Percentiles rank a stretch among this genome's conserved stretches.
Evolutionary conservation across 2,888 invertebrate species (phyloP).

Genomic region (Lepidochrysops patricia): DNA sequence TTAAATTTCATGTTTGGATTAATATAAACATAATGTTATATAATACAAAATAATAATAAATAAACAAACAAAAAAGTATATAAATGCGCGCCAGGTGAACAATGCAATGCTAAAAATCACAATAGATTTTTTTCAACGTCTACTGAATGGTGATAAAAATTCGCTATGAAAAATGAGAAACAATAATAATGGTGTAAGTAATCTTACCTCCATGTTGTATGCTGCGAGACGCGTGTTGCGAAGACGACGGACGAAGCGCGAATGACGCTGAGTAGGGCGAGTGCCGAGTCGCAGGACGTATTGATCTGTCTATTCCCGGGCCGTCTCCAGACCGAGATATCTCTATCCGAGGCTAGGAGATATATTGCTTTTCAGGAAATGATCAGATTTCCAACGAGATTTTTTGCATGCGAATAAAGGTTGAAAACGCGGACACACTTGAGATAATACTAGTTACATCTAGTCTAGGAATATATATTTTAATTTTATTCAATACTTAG

Average conservation of each 20-base stretch:
- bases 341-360: constrained; percentile 53
- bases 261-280: constrained; percentile 26
- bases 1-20: too few relatives aligned
- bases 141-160: not conserved
- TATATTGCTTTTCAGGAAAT: constrained; percentile 61
- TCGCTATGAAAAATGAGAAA: too few relatives aligned
- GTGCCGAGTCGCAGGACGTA: constrained; percentile 36
- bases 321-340: constrained; percentile 36
- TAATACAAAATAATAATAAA: not conserved
- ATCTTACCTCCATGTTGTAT: constrained; percentile 18
- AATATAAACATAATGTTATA: not conserved
- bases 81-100: constrained; percentile 4
- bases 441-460: not conserved
- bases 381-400: constrained; percentile 44
- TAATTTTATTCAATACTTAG: too few relatives aligned
- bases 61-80: constrained; percentile 14
- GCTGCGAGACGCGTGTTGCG: constrained; percentile 6
- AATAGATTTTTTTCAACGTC: not conserved
- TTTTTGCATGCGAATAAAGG: not conserved
- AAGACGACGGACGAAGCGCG: constrained; percentile 26
- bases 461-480: too few relatives aligned
- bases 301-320: constrained; percentile 54
- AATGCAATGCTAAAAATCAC: constrained; percentile 6
- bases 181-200: not conserved
- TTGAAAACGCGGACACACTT: not conserved